Base-by-base conservation (phyloP, 2,888 invertebrate species). In the Imbricaverruca yamaguchii region DNA sequence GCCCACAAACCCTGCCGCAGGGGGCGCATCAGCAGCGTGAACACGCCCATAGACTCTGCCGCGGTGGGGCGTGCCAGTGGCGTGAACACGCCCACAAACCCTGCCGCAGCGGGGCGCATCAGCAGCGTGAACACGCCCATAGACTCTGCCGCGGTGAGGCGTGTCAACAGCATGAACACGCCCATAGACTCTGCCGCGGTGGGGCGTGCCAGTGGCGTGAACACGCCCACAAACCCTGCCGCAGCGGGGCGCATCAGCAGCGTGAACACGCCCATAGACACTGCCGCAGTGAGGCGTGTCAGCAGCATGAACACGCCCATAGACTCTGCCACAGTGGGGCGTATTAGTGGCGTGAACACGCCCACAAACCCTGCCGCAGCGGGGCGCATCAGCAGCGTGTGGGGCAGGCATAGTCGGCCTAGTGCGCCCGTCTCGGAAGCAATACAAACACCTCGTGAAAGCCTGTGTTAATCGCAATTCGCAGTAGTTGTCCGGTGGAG, bases 1-100 rank as follows among this genome's bases (percentile, higher is more conserved):
- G 9, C 98, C 98, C 84, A 98, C 95, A 87, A 98, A 94, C 83
- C 98, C 96, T 96, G 87, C 56, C 88, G 87, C 81, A 77, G 80
- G 81, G 12, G 74, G 80, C 81, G 12, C 3, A 18, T 21, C 55
- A 78, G 6, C n/a, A 67, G 10, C 25, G 67, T 67, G 11, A 67
- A 39, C 10, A 65, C 23, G n/a, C n/a, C n/a, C n/a, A n/a, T n/a
- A n/a, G n/a, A n/a, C n/a, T n/a, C n/a, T n/a, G n/a, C n/a, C n/a
- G n/a, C n/a, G n/a, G n/a, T n/a, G n/a, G n/a, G n/a, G n/a, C n/a
- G n/a, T n/a, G n/a, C n/a, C n/a, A n/a, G n/a, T n/a, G n/a, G n/a
- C n/a, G n/a, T n/a, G 12, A 63, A 80, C 67, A 9, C 0, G 25
- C 25, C 25, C 3, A 67, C 3, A 13, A 11, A 23, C 11, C 11